A percentile compares a stretch with the other conserved stretches of the same genome.
Conservation (phyloP, 2,113 vertebrate species). For the Cyanistes caeruleus region DNA sequence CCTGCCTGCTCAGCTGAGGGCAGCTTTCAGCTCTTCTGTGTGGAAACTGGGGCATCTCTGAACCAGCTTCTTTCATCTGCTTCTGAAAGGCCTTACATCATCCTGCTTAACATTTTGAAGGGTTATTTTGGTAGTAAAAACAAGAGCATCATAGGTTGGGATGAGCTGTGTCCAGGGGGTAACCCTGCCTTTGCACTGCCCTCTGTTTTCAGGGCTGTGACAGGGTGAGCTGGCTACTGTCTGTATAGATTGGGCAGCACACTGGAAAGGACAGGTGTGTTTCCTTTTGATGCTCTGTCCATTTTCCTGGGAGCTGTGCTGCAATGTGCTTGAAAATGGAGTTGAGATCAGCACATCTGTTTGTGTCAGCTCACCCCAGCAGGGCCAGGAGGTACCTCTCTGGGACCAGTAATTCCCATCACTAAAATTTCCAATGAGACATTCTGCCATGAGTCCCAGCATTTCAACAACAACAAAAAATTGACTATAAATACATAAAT, state of each 20-base stretch:
- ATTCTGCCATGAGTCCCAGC: background rate
- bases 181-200: background rate
- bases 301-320: background rate
- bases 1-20: background rate
- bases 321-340: background rate
- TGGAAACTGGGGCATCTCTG: constrained; percentile 7
- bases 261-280: background rate
- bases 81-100: background rate
- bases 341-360: background rate
- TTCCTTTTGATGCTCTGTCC: background rate
- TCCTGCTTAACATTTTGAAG: background rate
- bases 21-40: background rate
- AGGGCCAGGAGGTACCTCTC: background rate
- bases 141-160: background rate
- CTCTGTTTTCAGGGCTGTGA: background rate
- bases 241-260: background rate
- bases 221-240: background rate
- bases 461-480: background rate
- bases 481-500: background rate
- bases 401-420: background rate
- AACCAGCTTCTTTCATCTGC: background rate
- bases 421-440: background rate
- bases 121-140: background rate
- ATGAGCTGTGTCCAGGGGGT: background rate
- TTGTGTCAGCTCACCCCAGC: background rate